These are phyloP conservation scores for Drosophila algonquin DNA, from an alignment of 2,888 invertebrate genomes.

Conservation along the genomic window DNA sequence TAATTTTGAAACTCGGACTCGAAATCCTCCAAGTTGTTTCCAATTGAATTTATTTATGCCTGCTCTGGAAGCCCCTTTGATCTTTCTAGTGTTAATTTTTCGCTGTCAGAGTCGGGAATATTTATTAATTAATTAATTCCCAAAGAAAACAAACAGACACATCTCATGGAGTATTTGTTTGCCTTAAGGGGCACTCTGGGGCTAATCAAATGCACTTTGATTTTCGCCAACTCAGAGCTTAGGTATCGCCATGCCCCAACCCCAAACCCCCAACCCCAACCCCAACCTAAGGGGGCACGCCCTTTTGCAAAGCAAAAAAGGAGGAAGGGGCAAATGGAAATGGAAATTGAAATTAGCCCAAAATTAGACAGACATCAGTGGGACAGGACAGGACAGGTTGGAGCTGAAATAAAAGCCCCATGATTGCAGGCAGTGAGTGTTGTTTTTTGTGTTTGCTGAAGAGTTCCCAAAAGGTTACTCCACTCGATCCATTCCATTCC, in stretches of 20 bases:
- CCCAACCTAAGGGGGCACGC: neutral
- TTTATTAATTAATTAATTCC: neutral
- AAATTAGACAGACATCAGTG: conserved; percentile 62
- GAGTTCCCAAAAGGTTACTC: conserved; percentile 48
- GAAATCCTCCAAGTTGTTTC: no score
- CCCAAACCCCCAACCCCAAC: neutral
- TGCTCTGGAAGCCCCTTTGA: neutral
- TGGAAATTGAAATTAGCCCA: conserved; percentile 72
- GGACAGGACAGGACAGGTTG: conserved; percentile 64
- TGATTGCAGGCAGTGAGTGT: conserved; percentile 13
- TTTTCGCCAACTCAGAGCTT: conserved; percentile 54
- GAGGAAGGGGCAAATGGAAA: conserved; percentile 34
- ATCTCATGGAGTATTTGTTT: conserved; percentile 2
- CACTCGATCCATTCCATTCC: conserved; percentile 48
- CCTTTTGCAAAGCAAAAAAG: neutral
- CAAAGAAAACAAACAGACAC: conserved; percentile 15
- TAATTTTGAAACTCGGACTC: no score
- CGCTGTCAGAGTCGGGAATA: neutral
- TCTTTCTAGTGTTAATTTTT: neutral
- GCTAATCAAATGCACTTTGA: conserved; percentile 48
- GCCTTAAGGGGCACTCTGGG: conserved; percentile 32
- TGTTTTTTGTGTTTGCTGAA: conserved; percentile 34
- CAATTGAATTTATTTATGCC: no score
- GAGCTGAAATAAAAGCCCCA: conserved; percentile 25
- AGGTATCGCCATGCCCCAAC: conserved; percentile 43